These are phyloP conservation scores for Erynnis tages DNA, from an alignment of 2,888 invertebrate genomes.

Conservation along the genomic window DNA sequence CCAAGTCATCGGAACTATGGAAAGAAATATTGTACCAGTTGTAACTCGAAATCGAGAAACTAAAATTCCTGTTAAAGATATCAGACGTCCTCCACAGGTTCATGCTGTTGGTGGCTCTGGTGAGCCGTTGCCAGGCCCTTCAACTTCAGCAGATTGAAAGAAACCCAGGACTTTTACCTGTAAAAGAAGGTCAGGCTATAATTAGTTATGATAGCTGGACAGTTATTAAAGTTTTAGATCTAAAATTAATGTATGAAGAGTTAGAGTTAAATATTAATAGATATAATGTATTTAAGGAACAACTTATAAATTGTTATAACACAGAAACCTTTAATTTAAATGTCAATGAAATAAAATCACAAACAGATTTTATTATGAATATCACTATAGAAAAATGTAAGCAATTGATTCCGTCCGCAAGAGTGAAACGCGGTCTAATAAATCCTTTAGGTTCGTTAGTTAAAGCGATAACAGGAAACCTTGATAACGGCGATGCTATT, in stretches of 20 bases:
- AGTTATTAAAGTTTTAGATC: conserved; percentile 28
- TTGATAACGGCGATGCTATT: conserved; percentile 36
- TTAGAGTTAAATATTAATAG: neutral
- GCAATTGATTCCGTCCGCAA: conserved; percentile 13
- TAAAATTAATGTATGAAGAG: conserved; percentile 6
- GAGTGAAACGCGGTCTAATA: conserved; percentile 28
- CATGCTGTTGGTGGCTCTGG: neutral
- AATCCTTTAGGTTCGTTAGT: conserved; percentile 31
- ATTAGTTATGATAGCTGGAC: conserved; percentile 29
- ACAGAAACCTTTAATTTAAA: neutral
- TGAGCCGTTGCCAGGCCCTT: neutral
- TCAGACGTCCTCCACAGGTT: conserved; percentile 8
- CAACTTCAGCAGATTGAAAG: conserved; percentile 5
- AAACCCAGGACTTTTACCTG: neutral
- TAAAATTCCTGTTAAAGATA: neutral
- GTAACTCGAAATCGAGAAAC: conserved; percentile 25
- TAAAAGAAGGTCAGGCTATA: conserved; percentile 24
- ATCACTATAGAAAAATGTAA: neutral
- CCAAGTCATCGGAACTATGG: conserved; percentile 28
- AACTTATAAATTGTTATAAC: too few relatives aligned
- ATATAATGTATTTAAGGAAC: too few relatives aligned
- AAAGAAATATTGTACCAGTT: conserved; percentile 30
- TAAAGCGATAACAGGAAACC: conserved; percentile 36
- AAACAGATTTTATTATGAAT: neutral
- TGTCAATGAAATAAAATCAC: neutral